Evolutionary conservation across 1,140 invertebrate genomes (phyloP), one percentile per base, ranked within the genome.

Genomic region (Drosophila mayri): DNA sequence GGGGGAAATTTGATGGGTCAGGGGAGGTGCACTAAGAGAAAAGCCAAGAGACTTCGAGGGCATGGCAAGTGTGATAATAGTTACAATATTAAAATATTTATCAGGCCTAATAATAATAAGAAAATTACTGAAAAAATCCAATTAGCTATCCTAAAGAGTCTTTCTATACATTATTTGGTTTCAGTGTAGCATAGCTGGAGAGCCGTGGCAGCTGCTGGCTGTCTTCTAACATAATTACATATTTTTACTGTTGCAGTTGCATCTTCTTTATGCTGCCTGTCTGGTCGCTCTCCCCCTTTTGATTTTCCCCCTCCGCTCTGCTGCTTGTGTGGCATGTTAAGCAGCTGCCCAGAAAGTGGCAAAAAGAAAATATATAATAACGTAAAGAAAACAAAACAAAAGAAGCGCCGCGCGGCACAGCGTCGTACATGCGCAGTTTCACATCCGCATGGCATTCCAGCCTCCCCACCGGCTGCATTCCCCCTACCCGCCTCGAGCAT

Each of bases 171-270:
- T 35, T 10, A 11, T 38, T 55, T 55, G 1, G 0, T 22, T 25
- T 16, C 52, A 10, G 52, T 55, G 52, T n/a, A 50, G n/a, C 49
- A 30, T 18, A 59, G 40, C 9, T 30, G 41, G 46, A 18, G 16
- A 65, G 41, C 46, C 30, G 30, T 55, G 61, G 35, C 76, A 75
- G 68, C 52, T 57, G 54, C 37, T 54, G 38, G 28, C 81, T 79
- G 62, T 72, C 76, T 83, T 87, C 79, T 88, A 88, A 79, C 76
- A 88, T 88, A 88, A 87, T 87, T 86, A 86, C 76, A 87, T 80
- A 87, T 83, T 83, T 77, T 77, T 70, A 65, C 80, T 81, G 70
- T 81, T 79, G 79, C 62, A 59, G 62, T 67, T 79, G 81, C 81
- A 59, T 73, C 46, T 65, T 58, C 52, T 60, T 60, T 77, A 37